Conservation (phyloP, 2,888 invertebrate genomes). For the Vesta saturnalis region DNA sequence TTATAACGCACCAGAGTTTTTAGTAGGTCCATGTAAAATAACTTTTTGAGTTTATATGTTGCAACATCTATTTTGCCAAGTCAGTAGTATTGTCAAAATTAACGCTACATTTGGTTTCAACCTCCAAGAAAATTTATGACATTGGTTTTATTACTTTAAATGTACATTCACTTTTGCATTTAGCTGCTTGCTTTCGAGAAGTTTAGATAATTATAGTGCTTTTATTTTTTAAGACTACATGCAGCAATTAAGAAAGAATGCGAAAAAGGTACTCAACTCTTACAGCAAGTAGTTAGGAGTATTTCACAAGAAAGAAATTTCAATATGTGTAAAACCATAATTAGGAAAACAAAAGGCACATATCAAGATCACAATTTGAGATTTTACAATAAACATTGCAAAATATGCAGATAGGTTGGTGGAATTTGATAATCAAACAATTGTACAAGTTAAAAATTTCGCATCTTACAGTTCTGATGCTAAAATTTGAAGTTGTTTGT, state of each 20-base stretch:
- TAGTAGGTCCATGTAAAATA: too few species aligned
- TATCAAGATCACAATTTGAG: too few species aligned
- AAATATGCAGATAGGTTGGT: too few species aligned
- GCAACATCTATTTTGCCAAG: background rate
- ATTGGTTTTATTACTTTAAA: background rate
- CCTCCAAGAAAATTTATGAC: too few species aligned
- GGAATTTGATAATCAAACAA: too few species aligned
- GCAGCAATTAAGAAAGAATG: background rate
- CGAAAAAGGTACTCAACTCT: background rate
- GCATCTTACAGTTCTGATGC: too few species aligned
- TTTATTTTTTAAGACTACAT: background rate
- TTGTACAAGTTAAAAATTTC: too few species aligned
- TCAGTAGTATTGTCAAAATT: background rate
- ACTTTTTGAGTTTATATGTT: too few species aligned
- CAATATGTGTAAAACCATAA: background rate
- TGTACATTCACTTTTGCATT: conserved; percentile 2
- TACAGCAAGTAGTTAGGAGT: background rate
- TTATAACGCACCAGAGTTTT: too few species aligned
- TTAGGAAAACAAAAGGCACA: background rate
- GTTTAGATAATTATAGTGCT: background rate
- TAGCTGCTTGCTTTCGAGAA: background rate
- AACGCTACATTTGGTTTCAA: too few species aligned
- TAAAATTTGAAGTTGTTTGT: too few species aligned
- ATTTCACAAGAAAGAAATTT: background rate
- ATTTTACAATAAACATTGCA: too few species aligned